Conservation (phyloP, 1,140 invertebrate genomes). For the Rhagoletis pomonella region DNA sequence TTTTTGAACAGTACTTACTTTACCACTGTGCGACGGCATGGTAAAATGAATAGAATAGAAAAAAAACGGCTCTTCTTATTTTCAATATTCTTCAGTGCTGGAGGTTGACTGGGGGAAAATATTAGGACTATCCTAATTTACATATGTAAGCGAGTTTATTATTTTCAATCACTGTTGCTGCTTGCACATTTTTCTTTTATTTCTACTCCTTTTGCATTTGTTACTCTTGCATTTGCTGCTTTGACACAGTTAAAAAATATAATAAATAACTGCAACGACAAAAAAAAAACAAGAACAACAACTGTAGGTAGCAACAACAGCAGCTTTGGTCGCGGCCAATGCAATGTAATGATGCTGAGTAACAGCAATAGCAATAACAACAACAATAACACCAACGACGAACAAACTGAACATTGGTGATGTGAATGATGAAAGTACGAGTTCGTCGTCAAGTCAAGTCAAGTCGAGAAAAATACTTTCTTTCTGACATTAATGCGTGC, state of each 20-base stretch:
- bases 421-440: slow-evolving; percentile 42
- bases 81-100: no score
- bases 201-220: not conserved
- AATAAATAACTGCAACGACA: slow-evolving; percentile 9
- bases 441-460: slow-evolving; percentile 21
- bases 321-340: not conserved
- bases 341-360: not conserved
- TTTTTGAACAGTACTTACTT: no score
- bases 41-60: no score
- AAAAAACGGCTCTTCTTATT: no score
- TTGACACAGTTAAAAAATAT: slow-evolving; percentile 41
- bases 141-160: not conserved
- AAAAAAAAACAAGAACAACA: not conserved
- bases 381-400: not conserved
- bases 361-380: not conserved
- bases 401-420: not conserved
- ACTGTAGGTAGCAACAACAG: not conserved
- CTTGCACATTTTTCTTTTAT: not conserved
- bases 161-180: slow-evolving; percentile 15
- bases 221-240: not conserved
- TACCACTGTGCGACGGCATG: not conserved
- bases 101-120: no score
- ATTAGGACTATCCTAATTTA: no score
- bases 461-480: slow-evolving; percentile 30
- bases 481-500: slow-evolving; percentile 45